A percentile compares a stretch with the other conserved stretches of the same genome.
Evolutionary conservation across 2,113 vertebrate species (phyloP).

Genomic region (Macquaria ambigua): DNA sequence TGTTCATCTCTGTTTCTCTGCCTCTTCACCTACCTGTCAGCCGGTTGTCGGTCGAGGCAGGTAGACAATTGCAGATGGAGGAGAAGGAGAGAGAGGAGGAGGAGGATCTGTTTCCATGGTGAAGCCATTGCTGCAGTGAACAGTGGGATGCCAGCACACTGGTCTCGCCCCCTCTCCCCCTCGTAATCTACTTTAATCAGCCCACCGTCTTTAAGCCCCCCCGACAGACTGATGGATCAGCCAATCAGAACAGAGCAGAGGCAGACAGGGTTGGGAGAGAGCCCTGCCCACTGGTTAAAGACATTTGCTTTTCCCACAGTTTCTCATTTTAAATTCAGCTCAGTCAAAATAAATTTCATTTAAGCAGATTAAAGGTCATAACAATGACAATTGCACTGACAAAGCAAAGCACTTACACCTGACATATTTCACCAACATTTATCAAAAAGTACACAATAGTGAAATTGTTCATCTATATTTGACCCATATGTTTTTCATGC

Average conservation of each 20-base stretch:
- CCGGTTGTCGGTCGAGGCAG: constrained; percentile 4
- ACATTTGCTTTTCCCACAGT: constrained; percentile 3
- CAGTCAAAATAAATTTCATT: not conserved
- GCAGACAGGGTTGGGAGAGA: not conserved
- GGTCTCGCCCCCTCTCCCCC: constrained; percentile 12
- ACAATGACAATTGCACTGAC: not conserved
- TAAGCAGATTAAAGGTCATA: constrained; percentile 19
- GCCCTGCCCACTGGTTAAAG: constrained; percentile 8
- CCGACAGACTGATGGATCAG: constrained; percentile 33
- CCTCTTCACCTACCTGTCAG: constrained; percentile 58
- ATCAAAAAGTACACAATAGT: not conserved
- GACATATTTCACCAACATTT: not conserved
- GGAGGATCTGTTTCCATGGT: constrained; percentile 52
- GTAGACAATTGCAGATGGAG: constrained; percentile 25
- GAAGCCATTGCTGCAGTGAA: constrained; percentile 64
- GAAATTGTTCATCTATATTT: not conserved
- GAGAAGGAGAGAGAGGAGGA: constrained; percentile 44
- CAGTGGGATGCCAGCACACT: constrained; percentile 48
- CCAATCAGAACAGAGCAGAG: constrained; percentile 52
- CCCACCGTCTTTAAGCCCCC: constrained; percentile 52
- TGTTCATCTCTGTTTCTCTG: not conserved
- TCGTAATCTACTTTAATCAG: constrained; percentile 76
- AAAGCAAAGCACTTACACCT: not conserved
- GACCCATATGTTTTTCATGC: not conserved
- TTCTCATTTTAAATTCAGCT: constrained; percentile 31